These are phyloP conservation scores for Tragulus kanchil DNA, from an alignment of 2,113 vertebrate genomes.

Conservation along the genomic window DNA sequence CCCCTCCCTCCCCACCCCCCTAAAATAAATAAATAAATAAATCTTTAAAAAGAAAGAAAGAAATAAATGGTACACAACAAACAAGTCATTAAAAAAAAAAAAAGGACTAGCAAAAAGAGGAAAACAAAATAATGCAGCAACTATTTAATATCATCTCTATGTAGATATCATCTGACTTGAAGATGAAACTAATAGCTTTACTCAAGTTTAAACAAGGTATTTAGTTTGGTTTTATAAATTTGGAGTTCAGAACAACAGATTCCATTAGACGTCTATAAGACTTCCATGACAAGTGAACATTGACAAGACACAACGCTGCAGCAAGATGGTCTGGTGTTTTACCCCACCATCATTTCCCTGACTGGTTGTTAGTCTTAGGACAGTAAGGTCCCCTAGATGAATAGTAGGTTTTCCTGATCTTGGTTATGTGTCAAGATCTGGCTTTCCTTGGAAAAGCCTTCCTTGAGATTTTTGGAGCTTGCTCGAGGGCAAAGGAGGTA, in stretches of 20 bases:
- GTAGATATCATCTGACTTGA: not conserved
- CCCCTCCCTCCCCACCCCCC: too few relatives aligned
- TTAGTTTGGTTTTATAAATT: not conserved
- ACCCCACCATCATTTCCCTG: rapidly evolving
- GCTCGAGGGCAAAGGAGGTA: slow-evolving; percentile 58
- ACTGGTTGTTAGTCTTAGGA: not conserved
- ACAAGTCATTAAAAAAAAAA: too few relatives aligned
- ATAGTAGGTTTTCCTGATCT: slow-evolving; percentile 80
- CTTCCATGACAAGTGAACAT: not conserved
- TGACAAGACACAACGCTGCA: not conserved
- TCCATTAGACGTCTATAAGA: not conserved
- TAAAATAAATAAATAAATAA: too few relatives aligned
- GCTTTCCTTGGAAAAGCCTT: slow-evolving; percentile 84
- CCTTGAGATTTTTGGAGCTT: slow-evolving; percentile 80
- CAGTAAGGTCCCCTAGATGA: slow-evolving; percentile 55
- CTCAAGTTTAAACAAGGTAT: not conserved
- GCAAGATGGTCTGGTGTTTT: rapidly evolving
- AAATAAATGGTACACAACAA: too few relatives aligned
- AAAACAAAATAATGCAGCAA: not conserved
- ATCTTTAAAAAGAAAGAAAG: too few relatives aligned
- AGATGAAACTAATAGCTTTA: not conserved
- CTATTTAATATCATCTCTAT: not conserved
- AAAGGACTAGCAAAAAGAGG: not conserved
- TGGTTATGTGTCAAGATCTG: slow-evolving; percentile 82
- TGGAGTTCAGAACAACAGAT: not conserved